Base-by-base conservation (phyloP, 2,888 invertebrate genomes). In the Rotaria socialis region DNA sequence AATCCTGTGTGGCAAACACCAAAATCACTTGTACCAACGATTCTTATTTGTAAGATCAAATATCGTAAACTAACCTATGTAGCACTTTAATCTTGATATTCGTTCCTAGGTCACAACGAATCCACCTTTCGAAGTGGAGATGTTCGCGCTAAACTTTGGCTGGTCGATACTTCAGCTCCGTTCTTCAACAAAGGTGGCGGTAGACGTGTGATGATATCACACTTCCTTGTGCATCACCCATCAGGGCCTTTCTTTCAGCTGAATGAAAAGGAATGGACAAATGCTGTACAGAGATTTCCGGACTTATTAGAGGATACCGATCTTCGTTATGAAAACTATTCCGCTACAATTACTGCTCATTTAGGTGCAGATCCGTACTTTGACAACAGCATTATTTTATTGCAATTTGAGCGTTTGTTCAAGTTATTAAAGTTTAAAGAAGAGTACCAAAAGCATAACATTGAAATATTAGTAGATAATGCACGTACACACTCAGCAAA, bases 381-480 rank as follows among this genome's bases (percentile, higher is more conserved):
- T 47, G 47, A 47, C 50, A 84, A 84, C 24, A n/a, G 22, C 11
- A 3, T 84, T 8, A 84, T 84, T 47, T 84, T 84, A 43, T 16
- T 41, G 41, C 47, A 84, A 19, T 84, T 84, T 43, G 80, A 84
- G 41, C 35, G 47, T 4, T 47, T 84, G 41, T 84, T 84, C 19
- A 43, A 84, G 41, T 19, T 84, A 24, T 22, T 84, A 16, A 35
- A 84, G 24, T 84, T 84, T 47, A 84, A 84, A 43, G 47, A 35
- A 84, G 80, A 84, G 47, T 43, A 43, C 24, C 27, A 47, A 24
- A 43, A 43, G 16, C 41, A 47, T 47, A 43, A 43, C 3, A 43
- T 84, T 43, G 80, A 84, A 84, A 47, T 84, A 19, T 14, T 84
- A 24, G 11, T 84, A 41, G 80, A 84, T 47, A 58, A 58, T 16